These are phyloP conservation scores for Diuraphis noxia DNA, from an alignment of 1,140 invertebrate species.

Conservation along the genomic window DNA sequence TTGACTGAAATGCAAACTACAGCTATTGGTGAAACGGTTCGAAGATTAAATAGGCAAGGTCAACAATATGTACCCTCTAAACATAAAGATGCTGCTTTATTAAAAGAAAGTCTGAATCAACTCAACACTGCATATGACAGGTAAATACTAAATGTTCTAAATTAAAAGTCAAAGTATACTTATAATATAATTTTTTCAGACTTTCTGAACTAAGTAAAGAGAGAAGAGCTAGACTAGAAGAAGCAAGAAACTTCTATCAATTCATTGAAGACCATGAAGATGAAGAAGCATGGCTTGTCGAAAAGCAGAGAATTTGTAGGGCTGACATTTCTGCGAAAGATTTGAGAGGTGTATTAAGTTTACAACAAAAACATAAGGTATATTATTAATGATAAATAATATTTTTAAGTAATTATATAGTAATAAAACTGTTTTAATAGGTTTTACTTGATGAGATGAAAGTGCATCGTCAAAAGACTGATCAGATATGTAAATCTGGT, in stretches of 20 bases:
- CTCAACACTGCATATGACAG: conserved; percentile 74
- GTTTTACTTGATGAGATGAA: conserved; percentile 88
- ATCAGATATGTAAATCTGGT: conserved; percentile 75
- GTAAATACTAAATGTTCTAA: conserved; percentile 59
- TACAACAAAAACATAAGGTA: conserved; percentile 94
- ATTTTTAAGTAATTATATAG: not conserved
- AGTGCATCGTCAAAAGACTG: conserved; percentile 76
- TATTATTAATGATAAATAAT: conserved; percentile 2
- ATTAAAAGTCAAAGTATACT: not conserved
- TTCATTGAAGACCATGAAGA: conserved; percentile 93
- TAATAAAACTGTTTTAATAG: conserved; percentile 58
- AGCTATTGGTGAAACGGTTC: conserved; percentile 79
- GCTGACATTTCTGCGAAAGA: conserved; percentile 92
- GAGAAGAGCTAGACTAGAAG: conserved; percentile 80
- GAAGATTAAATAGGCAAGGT: conserved; percentile 74
- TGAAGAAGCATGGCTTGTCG: conserved; percentile 90
- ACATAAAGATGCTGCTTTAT: conserved; percentile 68
- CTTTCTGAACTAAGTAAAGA: conserved; percentile 75
- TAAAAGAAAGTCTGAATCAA: conserved; percentile 72
- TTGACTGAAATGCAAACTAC: conserved; percentile 88
- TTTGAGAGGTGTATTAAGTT: conserved; percentile 81
- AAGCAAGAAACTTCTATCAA: conserved; percentile 90
- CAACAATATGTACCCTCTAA: conserved; percentile 61
- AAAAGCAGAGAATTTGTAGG: conserved; percentile 89
- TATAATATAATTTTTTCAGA: conserved; percentile 57